Base-by-base conservation (phyloP, 2,888 invertebrate genomes). In the Idaea aversata region DNA sequence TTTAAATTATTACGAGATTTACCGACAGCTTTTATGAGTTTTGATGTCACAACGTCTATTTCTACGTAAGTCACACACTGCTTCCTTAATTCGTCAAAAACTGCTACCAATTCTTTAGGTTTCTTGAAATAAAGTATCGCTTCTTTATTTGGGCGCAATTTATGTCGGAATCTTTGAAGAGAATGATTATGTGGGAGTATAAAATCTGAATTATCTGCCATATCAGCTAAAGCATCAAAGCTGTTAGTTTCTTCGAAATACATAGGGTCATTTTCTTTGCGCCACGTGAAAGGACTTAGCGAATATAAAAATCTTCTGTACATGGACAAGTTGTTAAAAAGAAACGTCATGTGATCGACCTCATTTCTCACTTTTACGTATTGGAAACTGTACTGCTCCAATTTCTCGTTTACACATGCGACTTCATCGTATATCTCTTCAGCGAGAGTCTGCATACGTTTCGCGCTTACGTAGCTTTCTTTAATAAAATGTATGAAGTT, bases 21-120 rank as follows among this genome's bases (percentile, higher is more conserved):
- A 0, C 73, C 15, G 34, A 80, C 68, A 6, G 68, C 63, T 5
- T 16, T 68, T 5, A 77, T 47, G 7, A 76, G 61, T 15, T 64
- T 70, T 36, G 72, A 64, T 5, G 74, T 66, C 7, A 69, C 66
- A 6, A 63, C 67, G 35, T 80, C 72, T 35, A 79, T 77, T 68
- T 77, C 66, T 75, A 83, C 75, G 47, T 82, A 82, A 65, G 79
- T 79, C 15, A 79, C 67, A 60, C 82, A 81, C 67, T 81, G 80
- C 7, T 69, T 68, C 25, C 76, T 67, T 7, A 77, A 36, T 10
- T 68, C 57, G 5, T 78, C 74, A 35, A 76, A 79, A 34, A 77
- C 61, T 5, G 61, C n/a, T 16, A 75, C 67, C 38, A 82, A 61
- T 65, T 79, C 70, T 34, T 63, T 65, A 13, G 82, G 80, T 63